A percentile compares a stretch with the other conserved stretches of the same genome.
Evolutionary conservation across 2,888 invertebrate genomes (phyloP).

Genomic region (Eupithecia subumbrata): DNA sequence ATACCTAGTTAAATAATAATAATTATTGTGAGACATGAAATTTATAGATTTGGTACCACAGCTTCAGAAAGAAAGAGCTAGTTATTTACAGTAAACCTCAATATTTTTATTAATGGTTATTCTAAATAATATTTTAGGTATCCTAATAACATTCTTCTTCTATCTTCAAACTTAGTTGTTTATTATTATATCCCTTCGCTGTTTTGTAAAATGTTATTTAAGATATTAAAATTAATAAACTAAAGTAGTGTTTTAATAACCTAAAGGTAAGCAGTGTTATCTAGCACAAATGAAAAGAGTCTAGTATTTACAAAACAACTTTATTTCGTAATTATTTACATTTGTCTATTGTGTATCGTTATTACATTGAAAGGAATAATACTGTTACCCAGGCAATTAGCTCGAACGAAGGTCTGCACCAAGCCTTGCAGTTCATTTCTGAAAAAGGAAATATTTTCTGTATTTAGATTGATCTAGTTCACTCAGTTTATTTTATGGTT

Average conservation of each 20-base stretch:
- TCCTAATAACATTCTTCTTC: conserved; percentile 20
- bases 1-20: conserved; percentile 35
- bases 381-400: conserved; percentile 46
- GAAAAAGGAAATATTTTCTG: conserved; percentile 49
- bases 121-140: conserved; percentile 16
- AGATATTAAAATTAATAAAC: conserved; percentile 49
- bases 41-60: conserved; percentile 31
- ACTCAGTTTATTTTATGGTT: too few relatives aligned
- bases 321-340: neutral
- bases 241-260: conserved; percentile 18
- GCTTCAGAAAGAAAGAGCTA: conserved; percentile 40
- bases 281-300: neutral
- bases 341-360: neutral
- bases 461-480: neutral
- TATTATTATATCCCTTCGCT: conserved; percentile 45
- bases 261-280: neutral
- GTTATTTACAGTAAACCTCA: conserved; percentile 35
- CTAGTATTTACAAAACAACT: conserved; percentile 2
- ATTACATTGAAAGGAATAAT: conserved; percentile 33
- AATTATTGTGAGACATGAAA: conserved; percentile 38
- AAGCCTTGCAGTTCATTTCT: conserved; percentile 65
- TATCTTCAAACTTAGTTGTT: conserved; percentile 40
- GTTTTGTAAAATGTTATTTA: conserved; percentile 52
- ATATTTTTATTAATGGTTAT: conserved; percentile 31
- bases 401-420: conserved; percentile 50